These are phyloP conservation scores for Steinernema hermaphroditum DNA, from an alignment of 2,888 invertebrate genomes.

Conservation along the genomic window DNA sequence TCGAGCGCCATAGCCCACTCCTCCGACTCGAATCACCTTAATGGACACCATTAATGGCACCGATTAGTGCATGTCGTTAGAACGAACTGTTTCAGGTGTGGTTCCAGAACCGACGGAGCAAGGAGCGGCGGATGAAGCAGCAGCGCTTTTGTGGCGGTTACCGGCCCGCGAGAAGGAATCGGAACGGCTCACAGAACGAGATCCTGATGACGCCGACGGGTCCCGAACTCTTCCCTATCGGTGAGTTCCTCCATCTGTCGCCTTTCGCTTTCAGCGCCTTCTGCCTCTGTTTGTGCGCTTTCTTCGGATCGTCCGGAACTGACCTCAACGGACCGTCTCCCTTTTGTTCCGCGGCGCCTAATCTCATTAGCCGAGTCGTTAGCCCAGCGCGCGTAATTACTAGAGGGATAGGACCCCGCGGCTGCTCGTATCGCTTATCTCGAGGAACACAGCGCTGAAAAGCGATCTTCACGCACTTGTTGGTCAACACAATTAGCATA, in stretches of 20 bases:
- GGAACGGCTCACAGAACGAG: constrained; percentile 48
- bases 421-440: neutral
- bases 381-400: constrained; percentile 6
- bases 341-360: constrained; percentile 10
- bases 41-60: neutral
- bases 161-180: constrained; percentile 52
- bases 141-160: constrained; percentile 73
- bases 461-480: constrained; percentile 1
- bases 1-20: neutral
- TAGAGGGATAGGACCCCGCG: neutral
- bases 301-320: neutral
- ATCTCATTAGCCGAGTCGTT: constrained; percentile 25
- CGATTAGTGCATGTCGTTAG: neutral
- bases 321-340: neutral
- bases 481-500: constrained; percentile 27
- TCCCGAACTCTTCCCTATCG: constrained; percentile 18
- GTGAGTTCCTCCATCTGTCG: constrained; percentile 25
- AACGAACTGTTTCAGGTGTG: constrained; percentile 82
- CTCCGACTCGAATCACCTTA: neutral
- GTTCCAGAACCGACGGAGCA: constrained; percentile 99
- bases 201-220: constrained; percentile 28
- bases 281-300: constrained; percentile 27
- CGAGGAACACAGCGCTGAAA: constrained; percentile 17
- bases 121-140: constrained; percentile 94
- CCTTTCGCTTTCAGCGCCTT: constrained; percentile 15